Evolutionary conservation across 2,888 invertebrate genomes (phyloP).

Genomic region (Allophyes oxyacanthae): DNA sequence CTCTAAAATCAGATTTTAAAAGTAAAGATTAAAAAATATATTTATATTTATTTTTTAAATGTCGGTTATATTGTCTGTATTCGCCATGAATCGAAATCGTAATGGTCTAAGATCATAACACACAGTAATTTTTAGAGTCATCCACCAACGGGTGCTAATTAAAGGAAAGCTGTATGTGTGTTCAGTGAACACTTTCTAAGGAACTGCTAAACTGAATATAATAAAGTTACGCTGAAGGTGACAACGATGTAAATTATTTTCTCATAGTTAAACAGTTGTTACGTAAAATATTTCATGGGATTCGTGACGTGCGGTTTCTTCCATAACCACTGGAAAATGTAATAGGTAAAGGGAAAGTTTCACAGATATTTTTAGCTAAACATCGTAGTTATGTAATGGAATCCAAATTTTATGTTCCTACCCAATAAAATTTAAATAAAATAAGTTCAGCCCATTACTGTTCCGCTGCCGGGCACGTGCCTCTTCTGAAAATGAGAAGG

Average conservation of each 20-base stretch:
- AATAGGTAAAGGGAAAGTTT: slow-evolving; percentile 22
- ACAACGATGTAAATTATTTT: slow-evolving; percentile 59
- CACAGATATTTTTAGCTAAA: not conserved
- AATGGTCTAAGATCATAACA: slow-evolving; percentile 29
- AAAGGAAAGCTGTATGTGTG: slow-evolving; percentile 57
- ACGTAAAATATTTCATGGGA: slow-evolving; percentile 25
- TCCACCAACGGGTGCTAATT: slow-evolving; percentile 60
- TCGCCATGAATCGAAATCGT: slow-evolving; percentile 29
- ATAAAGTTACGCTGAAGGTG: slow-evolving; percentile 68
- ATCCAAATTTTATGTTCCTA: too few species aligned
- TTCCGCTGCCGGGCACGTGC: too few species aligned
- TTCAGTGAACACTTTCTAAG: slow-evolving; percentile 52
- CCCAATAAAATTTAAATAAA: too few species aligned
- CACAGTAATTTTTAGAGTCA: slow-evolving; percentile 35
- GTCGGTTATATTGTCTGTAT: slow-evolving; percentile 36
- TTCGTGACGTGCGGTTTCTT: slow-evolving; percentile 12
- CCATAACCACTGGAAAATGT: slow-evolving; percentile 6
- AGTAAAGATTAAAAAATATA: slow-evolving; percentile 5
- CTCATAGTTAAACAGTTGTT: slow-evolving; percentile 34
- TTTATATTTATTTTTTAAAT: slow-evolving; percentile 2
- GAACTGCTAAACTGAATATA: slow-evolving; percentile 58
- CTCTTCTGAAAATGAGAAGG: too few species aligned
- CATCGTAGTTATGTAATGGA: too few species aligned
- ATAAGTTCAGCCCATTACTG: too few species aligned
- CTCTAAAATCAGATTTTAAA: slow-evolving; percentile 5